phyloP scores from a whole-genome alignment of 92 coral and sea anemone genomes.

The Porites rus region DNA sequence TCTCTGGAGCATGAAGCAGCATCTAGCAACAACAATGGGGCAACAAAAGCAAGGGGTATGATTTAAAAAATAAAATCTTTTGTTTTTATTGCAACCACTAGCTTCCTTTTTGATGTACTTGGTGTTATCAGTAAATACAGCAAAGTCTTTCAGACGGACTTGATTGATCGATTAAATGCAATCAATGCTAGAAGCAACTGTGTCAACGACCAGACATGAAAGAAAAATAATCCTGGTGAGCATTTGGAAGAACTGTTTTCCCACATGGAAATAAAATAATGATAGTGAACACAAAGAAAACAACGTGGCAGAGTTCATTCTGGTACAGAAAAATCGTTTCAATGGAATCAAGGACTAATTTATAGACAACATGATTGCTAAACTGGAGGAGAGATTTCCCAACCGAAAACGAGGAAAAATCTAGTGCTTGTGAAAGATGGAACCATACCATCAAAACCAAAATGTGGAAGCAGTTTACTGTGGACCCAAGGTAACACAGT shows the following conservation, averaged over 20 bases:
- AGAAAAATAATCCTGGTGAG: conserved; percentile 20
- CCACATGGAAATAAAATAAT: conserved; percentile 33
- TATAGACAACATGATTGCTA: conserved; percentile 23
- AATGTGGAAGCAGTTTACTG: too few species aligned
- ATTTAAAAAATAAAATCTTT: conserved; percentile 33
- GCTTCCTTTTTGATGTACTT: conserved; percentile 50
- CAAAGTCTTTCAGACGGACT: conserved; percentile 50
- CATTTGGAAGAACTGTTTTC: conserved; percentile 27
- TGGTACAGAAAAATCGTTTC: conserved; percentile 47
- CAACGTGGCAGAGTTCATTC: conserved; percentile 31
- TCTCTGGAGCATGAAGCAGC: conserved; percentile 61
- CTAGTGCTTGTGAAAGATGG: too few species aligned
- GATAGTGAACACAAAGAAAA: conserved; percentile 55
- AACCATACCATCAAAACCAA: too few species aligned
- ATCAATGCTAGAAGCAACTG: conserved; percentile 44
- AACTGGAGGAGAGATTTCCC: conserved; percentile 17
- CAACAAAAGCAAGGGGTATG: conserved; percentile 47
- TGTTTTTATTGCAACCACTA: conserved; percentile 51
- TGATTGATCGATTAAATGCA: conserved; percentile 32
- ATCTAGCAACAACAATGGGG: conserved; percentile 12
- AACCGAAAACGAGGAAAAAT: too few species aligned
- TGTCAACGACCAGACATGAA: conserved; percentile 32
- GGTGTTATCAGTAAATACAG: conserved; percentile 32
- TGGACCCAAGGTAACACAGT: too few species aligned
- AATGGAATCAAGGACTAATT: conserved; percentile 30